Evolutionary conservation across 2,113 vertebrate species (phyloP).

Genomic region (Antechinus flavipes): DNA sequence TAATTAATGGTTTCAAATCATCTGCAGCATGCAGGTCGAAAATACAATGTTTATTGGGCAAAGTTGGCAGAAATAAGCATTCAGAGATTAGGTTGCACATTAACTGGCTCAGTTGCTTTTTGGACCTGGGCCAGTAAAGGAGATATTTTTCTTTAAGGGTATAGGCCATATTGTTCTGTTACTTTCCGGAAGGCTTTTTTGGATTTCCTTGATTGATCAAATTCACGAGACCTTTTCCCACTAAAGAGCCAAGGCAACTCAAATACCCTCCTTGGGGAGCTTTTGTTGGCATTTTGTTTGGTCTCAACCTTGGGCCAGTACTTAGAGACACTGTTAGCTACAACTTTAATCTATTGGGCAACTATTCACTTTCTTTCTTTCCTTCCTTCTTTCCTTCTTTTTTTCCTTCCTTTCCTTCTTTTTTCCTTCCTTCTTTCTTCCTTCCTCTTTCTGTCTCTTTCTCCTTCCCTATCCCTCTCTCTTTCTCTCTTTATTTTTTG

Average conservation of each 20-base stretch:
- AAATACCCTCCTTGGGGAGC: slow-evolving; percentile 31
- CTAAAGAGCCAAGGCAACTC: slow-evolving; percentile 39
- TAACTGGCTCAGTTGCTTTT: slow-evolving; percentile 71
- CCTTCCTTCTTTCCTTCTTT: no score
- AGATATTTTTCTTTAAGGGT: slow-evolving; percentile 69
- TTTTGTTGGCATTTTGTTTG: slow-evolving; percentile 51
- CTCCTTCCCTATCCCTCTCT: no score
- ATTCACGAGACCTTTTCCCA: not conserved
- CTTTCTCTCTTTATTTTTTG: not conserved
- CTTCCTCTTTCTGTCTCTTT: no score
- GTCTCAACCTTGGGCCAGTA: slow-evolving; percentile 43
- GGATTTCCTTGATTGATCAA: slow-evolving; percentile 39
- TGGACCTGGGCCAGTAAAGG: slow-evolving; percentile 74
- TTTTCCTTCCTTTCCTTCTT: no score
- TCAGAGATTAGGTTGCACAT: slow-evolving; percentile 68
- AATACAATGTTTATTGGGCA: slow-evolving; percentile 73
- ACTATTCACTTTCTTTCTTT: slow-evolving; percentile 16
- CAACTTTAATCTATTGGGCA: slow-evolving; percentile 39
- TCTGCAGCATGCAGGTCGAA: slow-evolving; percentile 74
- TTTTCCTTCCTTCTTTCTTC: no score
- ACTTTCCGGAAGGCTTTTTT: slow-evolving; percentile 47
- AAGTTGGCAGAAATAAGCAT: slow-evolving; percentile 74
- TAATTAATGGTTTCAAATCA: slow-evolving; percentile 77
- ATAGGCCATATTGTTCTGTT: slow-evolving; percentile 61
- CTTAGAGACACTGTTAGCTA: slow-evolving; percentile 47